phyloP scores from a whole-genome alignment of 2,888 invertebrate species.

The Drosophila kanekoi region DNA sequence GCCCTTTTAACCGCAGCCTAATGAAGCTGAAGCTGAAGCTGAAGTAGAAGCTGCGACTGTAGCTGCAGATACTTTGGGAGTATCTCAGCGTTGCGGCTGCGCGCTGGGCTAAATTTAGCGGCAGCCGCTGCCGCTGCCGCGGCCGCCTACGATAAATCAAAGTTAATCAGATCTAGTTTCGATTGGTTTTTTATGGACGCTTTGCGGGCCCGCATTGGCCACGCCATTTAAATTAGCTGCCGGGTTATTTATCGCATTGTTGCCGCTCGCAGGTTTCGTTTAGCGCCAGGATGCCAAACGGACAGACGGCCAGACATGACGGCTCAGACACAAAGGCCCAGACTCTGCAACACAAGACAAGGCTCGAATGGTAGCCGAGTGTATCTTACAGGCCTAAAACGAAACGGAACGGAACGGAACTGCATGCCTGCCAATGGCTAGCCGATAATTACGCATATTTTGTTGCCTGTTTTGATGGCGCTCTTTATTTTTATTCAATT shows the following conservation, averaged over 20 bases:
- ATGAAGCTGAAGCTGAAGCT: conserved; percentile 64
- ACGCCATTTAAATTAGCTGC: conserved; percentile 84
- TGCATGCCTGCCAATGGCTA: conserved; percentile 48
- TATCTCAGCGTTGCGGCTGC: conserved; percentile 1
- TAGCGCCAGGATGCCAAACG: conserved; percentile 68
- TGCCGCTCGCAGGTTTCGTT: conserved; percentile 76
- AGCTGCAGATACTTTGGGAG: conserved; percentile 3
- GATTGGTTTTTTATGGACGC: conserved; percentile 71
- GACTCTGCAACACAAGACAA: conserved; percentile 27
- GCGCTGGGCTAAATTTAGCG: conserved; percentile 67
- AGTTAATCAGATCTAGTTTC: conserved; percentile 81
- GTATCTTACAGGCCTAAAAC: conserved; percentile 17
- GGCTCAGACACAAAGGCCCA: conserved; percentile 78
- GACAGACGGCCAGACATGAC: conserved; percentile 40
- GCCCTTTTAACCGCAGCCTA: conserved; percentile 66
- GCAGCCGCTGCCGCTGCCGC: conserved; percentile 22
- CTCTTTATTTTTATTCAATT: conserved; percentile 66
- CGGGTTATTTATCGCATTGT: conserved; percentile 83
- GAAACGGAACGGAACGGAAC: conserved; percentile 47
- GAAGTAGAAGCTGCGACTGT: neutral
- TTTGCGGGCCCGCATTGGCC: conserved; percentile 49
- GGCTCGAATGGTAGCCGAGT: conserved; percentile 39
- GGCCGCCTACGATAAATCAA: conserved; percentile 81
- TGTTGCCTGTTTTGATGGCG: conserved; percentile 78
- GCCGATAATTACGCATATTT: conserved; percentile 80